Base-by-base conservation (phyloP, 2,888 invertebrate species). In the Aphodius sticticus region DNA sequence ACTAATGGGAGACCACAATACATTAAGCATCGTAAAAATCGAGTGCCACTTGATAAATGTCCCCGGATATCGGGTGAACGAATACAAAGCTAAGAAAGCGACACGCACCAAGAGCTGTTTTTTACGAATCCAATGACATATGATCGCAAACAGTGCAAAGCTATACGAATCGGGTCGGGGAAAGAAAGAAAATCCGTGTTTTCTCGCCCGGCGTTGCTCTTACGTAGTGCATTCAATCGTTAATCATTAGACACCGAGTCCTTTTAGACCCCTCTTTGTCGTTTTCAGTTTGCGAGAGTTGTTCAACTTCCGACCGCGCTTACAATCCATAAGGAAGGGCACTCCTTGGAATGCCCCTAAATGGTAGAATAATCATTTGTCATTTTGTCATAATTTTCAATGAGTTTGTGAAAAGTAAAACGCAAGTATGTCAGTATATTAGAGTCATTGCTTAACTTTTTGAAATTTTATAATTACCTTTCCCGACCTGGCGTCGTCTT, bases 161-260 rank as follows among this genome's bases (percentile, higher is more conserved):
- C 53, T 53, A 53, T 53, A 53, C 53, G 53, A 53, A 53, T 53
- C 53, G 53, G 12, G 53, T 53, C 53, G 9, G 9, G 53, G 53
- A 53, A 87, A 87, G 84, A 86, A 88, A 87, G 88, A 87, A 87
- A 89, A 89, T 89, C 88, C 88, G 88, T 88, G 88, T 89, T 53
- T 53, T 89, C 86, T 86, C 87, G 87, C 88, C 86, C 86, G 53
- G 9, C 84, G 83, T 84, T 82, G 83, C 87, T 87, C 87, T 87
- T 84, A 86, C 83, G 85, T 85, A 88, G 89, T 89, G 89, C 88
- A 88, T 88, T 89, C 87, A 88, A 88, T 89, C 89, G 89, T 89
- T 89, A 88, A 88, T 89, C 89, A 89, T 87, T 87, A 84, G 86
- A 87, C 53, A 53, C 53, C 53, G 53, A 74, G 74, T 74, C 74